Conservation (phyloP, 1,140 invertebrate species). For the Anagrus nilaparvatae region DNA sequence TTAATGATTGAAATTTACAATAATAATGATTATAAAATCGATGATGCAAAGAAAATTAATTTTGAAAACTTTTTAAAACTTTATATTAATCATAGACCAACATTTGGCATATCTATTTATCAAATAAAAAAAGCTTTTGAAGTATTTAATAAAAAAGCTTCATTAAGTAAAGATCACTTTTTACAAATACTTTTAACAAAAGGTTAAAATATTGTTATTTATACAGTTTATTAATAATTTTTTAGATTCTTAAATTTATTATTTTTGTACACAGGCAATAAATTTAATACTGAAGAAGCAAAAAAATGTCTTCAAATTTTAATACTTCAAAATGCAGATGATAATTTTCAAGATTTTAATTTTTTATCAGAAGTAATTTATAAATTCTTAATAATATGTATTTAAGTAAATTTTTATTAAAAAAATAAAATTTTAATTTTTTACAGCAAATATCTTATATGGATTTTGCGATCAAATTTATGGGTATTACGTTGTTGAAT, state of each 20-base stretch:
- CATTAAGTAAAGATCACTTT: conserved; percentile 21
- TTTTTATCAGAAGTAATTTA: too few relatives aligned
- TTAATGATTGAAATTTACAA: conserved; percentile 56
- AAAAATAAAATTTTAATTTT: neutral
- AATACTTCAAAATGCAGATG: neutral
- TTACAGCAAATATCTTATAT: conserved; percentile 40
- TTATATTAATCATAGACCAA: conserved; percentile 61
- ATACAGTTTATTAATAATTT: neutral
- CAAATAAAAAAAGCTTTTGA: conserved; percentile 28
- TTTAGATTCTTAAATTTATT: neutral
- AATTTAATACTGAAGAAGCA: conserved; percentile 18
- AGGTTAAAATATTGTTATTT: too few relatives aligned
- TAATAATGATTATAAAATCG: conserved; percentile 45
- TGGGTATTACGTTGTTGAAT: conserved; percentile 26
- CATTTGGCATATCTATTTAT: conserved; percentile 36
- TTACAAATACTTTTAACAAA: conserved; percentile 19
- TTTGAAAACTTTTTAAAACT: conserved; percentile 62
- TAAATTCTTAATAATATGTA: too few relatives aligned
- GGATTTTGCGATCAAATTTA: conserved; percentile 28
- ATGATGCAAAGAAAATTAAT: conserved; percentile 45
- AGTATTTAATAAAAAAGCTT: too few relatives aligned
- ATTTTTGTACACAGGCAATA: conserved; percentile 21
- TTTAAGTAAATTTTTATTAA: neutral
- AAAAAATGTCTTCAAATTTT: conserved; percentile 17
- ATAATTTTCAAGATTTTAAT: too few relatives aligned